Evolutionary conservation across 2,888 invertebrate genomes (phyloP).

Genomic region (Dioctria linearis): DNA sequence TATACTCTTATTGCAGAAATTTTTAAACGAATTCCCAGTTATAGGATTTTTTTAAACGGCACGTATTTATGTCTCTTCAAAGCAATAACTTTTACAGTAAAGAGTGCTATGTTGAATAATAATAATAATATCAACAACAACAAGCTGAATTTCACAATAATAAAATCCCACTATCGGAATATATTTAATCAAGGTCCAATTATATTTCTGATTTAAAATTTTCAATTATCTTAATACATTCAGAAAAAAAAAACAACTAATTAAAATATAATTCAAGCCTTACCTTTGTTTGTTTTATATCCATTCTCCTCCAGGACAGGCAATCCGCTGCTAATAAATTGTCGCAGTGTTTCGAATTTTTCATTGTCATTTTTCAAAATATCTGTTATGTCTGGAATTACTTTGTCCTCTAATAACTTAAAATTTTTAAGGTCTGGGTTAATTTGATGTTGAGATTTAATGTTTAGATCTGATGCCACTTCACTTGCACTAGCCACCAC

Average conservation of each 20-base stretch:
- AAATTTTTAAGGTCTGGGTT: slow-evolving; percentile 64
- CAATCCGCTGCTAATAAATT: slow-evolving; percentile 62
- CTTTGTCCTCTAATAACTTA: slow-evolving; percentile 68
- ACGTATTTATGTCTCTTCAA: too few species aligned
- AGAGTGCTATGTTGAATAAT: too few species aligned
- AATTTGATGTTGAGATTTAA: slow-evolving; percentile 61
- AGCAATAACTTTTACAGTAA: too few species aligned
- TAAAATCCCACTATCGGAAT: too few species aligned
- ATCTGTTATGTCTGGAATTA: slow-evolving; percentile 66
- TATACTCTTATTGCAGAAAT: too few species aligned
- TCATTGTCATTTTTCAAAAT: slow-evolving; percentile 49
- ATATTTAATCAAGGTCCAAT: too few species aligned
- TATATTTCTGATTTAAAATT: too few species aligned
- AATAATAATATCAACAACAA: too few species aligned
- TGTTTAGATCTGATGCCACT: slow-evolving; percentile 53
- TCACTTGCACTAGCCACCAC: slow-evolving; percentile 59
- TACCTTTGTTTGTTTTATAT: slow-evolving; percentile 67
- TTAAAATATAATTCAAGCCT: slow-evolving; percentile 56
- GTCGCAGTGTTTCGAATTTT: slow-evolving; percentile 51
- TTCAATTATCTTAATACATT: too few species aligned
- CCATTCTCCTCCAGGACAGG: slow-evolving; percentile 69
- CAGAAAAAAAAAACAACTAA: background rate
- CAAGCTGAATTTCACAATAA: too few species aligned
- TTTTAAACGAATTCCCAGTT: too few species aligned
- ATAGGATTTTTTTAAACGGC: too few species aligned